Evolutionary conservation across 2,797 vertebrate species (phyloP), one percentile per base, ranked within the genome.

Genomic region (Eidolon dupreanum): DNA sequence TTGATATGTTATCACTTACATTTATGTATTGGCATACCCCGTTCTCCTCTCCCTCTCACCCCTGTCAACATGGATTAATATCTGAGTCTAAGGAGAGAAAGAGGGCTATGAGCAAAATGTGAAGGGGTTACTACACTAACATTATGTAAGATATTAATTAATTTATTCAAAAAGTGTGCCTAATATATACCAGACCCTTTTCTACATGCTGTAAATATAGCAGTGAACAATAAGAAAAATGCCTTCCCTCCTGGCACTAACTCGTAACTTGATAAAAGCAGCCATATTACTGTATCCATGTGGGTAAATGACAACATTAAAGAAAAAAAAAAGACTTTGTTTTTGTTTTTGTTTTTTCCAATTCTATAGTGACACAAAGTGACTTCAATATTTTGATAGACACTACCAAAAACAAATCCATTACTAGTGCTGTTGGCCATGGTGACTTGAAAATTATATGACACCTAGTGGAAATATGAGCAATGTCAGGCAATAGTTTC

Each of bases 141-240:
- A 7, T 31, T 53, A 10, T 43, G n/a, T 55, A 53, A 46, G 22
- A 31, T 6, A 38, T 6, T 63, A 16, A 79, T 59, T 91, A 7
- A 53, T 90, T 93, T 36, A 38, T 61, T 53, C 57, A 74, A 86
- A 95, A 68, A 61, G 5, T 43, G 24, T 46, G 5, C 1, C 15
- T 77, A 90, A 73, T 70, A 51, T 26, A 43, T 15, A 61, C 5
- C 46, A 91, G 15, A 7, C 31, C 63, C 70, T 75, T 86, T 78
- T 74, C 49, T 53, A 57, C 4, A 41, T 33, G 24, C 11, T 81
- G 70, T 0, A 31, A 65, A 65, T 61, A 71, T 17, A 49, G 6
- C 33, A 74, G 7, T 63, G 65, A 88, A 93, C 19, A 92, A 46
- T 51, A 33, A 20, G 6, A 87, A 61, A 68, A 79, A 74, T 8